Evolutionary conservation across 2,888 invertebrate genomes (phyloP).

Genomic region (Aquatica leii): DNA sequence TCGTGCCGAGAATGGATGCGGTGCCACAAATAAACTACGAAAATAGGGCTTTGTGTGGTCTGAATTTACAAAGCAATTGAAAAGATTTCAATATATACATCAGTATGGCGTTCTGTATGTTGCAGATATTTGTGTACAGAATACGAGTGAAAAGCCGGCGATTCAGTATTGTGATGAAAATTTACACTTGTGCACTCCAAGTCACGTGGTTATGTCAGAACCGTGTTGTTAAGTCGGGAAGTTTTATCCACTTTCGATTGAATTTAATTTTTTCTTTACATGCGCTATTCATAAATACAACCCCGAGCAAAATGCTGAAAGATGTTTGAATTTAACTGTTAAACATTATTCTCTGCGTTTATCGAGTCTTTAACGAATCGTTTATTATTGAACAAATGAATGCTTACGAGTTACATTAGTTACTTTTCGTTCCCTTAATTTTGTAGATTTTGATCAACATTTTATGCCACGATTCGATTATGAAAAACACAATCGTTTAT

Average conservation of each 20-base stretch:
- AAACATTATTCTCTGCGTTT: neutral
- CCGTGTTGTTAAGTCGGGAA: slow-evolving; percentile 55
- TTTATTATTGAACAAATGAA: too few species aligned
- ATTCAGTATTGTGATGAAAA: slow-evolving; percentile 62
- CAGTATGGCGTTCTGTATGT: slow-evolving; percentile 57
- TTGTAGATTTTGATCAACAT: too few species aligned
- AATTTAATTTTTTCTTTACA: slow-evolving; percentile 55
- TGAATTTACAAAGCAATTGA: slow-evolving; percentile 63
- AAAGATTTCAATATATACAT: slow-evolving; percentile 61
- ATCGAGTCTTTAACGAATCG: too few species aligned
- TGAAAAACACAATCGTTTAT: too few species aligned
- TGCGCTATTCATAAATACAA: slow-evolving; percentile 28
- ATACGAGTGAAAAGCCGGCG: slow-evolving; percentile 60
- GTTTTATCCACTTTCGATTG: slow-evolving; percentile 56
- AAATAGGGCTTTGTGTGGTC: slow-evolving; percentile 59
- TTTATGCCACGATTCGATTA: too few species aligned
- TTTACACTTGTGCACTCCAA: slow-evolving; percentile 63
- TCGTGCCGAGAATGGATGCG: slow-evolving; percentile 53
- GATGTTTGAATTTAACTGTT: slow-evolving; percentile 17
- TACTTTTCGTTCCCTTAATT: too few species aligned
- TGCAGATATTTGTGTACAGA: slow-evolving; percentile 59
- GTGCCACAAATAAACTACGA: slow-evolving; percentile 61
- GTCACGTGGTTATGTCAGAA: slow-evolving; percentile 58
- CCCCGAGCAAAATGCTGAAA: slow-evolving; percentile 16
- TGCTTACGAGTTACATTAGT: too few species aligned